Percentiles rank a stretch among this genome's conserved stretches.
These are phyloP conservation scores for Ochropleura leucogaster DNA, from an alignment of 2,888 invertebrate species.

Conservation along the genomic window DNA sequence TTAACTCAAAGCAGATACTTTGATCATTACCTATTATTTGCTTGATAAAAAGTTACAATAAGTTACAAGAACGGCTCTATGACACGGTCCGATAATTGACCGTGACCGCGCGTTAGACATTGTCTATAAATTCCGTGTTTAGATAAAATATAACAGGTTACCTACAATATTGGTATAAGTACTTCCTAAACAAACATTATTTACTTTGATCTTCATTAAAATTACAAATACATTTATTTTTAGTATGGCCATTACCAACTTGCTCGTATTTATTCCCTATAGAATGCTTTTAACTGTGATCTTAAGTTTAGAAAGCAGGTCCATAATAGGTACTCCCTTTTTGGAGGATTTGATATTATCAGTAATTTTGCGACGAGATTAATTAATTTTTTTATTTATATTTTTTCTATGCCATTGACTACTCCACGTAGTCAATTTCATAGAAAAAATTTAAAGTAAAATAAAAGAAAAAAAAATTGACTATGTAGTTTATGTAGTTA, in stretches of 20 bases:
- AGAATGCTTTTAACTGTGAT: too few species aligned
- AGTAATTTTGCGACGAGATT: too few species aligned
- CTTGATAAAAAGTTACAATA: slow-evolving; percentile 67
- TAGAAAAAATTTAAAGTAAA: not conserved
- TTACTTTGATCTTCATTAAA: slow-evolving; percentile 3
- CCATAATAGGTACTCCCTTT: too few species aligned
- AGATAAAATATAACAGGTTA: slow-evolving; percentile 62
- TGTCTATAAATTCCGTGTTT: slow-evolving; percentile 72
- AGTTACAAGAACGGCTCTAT: slow-evolving; percentile 66
- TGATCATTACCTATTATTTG: slow-evolving; percentile 59
- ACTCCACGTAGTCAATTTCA: too few species aligned
- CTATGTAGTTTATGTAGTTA: too few species aligned
- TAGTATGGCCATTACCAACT: not conserved
- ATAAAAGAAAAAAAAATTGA: not conserved
- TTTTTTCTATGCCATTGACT: too few species aligned
- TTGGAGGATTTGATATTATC: not conserved
- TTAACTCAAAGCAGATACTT: slow-evolving; percentile 50
- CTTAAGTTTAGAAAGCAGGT: too few species aligned
- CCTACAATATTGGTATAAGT: slow-evolving; percentile 42
- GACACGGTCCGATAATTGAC: slow-evolving; percentile 76
- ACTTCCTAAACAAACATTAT: slow-evolving; percentile 49
- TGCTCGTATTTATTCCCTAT: not conserved
- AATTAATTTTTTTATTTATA: too few species aligned
- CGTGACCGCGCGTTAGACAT: slow-evolving; percentile 72
- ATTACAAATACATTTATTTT: slow-evolving; percentile 8